Base-by-base conservation (phyloP, 2,113 vertebrate genomes). In the Ancistrus triradiatus region DNA sequence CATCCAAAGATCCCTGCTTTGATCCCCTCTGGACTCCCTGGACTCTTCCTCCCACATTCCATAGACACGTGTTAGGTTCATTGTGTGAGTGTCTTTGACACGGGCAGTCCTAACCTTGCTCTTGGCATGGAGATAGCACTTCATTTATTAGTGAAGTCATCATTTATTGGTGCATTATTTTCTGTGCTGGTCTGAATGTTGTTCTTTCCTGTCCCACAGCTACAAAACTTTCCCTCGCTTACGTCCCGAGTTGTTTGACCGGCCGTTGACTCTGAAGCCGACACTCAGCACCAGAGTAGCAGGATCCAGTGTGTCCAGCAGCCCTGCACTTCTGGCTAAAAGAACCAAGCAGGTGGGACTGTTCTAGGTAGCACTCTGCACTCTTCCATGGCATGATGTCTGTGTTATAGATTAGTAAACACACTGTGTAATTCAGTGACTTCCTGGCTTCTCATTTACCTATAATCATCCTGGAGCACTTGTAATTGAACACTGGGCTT, bases 311-410 rank as follows among this genome's bases (percentile, higher is more conserved):
- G 78, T 91, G 76, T 90, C 91, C 82, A 93, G 88, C 78, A 98
- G 93, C 73, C 95, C 95, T 47, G 93, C 93, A 3, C 90, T 98
- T 7, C 91, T 95, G 87, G 92, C 94, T 57, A 98, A 95, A 78
- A 92, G 96, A 80, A 99, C 93, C 6, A 98, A 98, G 79, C 96
- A 98, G 94, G 96, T 96, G 51, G 18, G 17, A 27, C 15, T 24
- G 2, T n/a, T n/a, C n/a, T 28, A 24, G 10, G 33, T 11, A 43
- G 11, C 15, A 21, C 8, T 10, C 6, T 18, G 31, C 10, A n/a
- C 9, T 38, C 24, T 10, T 14, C 18, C 4, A 9, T 17, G 3
- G 15, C 22, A 58, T 5, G 22, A 2, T 31, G 27, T 47, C 24
- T 15, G 22, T 33, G 60, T 28, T 11, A 42, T 7, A 14, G 14